A percentile compares a stretch with the other conserved stretches of the same genome.
phyloP scores from a whole-genome alignment of 2,888 invertebrate genomes.

The Phyllotreta cruciferae region DNA sequence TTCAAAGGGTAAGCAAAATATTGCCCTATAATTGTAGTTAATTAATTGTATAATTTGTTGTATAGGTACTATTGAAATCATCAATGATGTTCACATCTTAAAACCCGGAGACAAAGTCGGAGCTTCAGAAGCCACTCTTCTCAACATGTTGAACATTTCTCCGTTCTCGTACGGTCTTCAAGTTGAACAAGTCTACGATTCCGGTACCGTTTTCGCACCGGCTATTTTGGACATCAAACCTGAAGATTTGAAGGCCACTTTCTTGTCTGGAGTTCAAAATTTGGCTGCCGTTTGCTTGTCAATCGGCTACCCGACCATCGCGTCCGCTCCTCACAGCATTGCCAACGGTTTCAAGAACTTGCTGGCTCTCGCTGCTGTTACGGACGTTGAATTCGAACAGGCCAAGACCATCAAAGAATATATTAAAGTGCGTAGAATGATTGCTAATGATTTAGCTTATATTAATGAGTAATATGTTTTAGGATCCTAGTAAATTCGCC shows the following conservation, averaged over 20 bases:
- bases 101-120: constrained; percentile 98
- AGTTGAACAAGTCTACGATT: constrained; percentile 97
- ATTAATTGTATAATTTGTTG: neutral
- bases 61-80: constrained; percentile 94
- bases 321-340: constrained; percentile 96
- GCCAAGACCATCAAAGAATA: constrained; percentile 91
- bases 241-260: constrained; percentile 90
- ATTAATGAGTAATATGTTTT: constrained; percentile 5
- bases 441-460: neutral
- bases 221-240: constrained; percentile 97
- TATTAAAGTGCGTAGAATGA: constrained; percentile 65
- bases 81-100: constrained; percentile 91
- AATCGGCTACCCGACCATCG: constrained; percentile 95
- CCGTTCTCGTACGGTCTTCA: constrained; percentile 98
- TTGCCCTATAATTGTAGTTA: neutral
- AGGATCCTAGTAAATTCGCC: constrained; percentile 95
- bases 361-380: constrained; percentile 94
- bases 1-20: constrained; percentile 47
- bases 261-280: constrained; percentile 93
- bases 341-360: constrained; percentile 98
- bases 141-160: constrained; percentile 99
- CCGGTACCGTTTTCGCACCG: constrained; percentile 96
- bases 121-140: constrained; percentile 96
- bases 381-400: constrained; percentile 95
- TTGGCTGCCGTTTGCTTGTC: constrained; percentile 92